Evolutionary conservation across 2,888 invertebrate genomes (phyloP).

Genomic region (Cantharis nigra): DNA sequence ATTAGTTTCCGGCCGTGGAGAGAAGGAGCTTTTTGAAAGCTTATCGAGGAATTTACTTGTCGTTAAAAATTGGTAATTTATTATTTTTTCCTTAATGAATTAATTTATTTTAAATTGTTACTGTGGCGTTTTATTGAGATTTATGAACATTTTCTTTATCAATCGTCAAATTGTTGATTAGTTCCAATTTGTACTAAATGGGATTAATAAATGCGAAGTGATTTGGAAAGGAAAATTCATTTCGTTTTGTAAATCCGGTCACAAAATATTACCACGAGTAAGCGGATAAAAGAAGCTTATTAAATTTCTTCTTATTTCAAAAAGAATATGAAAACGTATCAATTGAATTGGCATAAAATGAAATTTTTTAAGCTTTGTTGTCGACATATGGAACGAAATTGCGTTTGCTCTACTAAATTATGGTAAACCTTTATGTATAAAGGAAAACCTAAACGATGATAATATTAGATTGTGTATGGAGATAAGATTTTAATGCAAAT

Average conservation of each 20-base stretch:
- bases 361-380: background rate
- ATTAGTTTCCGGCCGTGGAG: background rate
- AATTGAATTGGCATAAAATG: background rate
- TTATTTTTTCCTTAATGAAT: background rate
- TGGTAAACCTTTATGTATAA: background rate
- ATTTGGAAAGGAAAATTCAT: background rate
- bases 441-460: background rate
- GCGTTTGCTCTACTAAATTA: background rate
- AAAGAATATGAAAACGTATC: background rate
- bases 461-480: background rate
- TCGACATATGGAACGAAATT: background rate
- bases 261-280: background rate
- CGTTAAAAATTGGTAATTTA: background rate
- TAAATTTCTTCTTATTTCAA: background rate
- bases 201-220: background rate
- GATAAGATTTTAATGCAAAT: conserved; percentile 4
- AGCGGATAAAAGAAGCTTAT: background rate
- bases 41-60: background rate
- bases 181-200: background rate
- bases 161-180: background rate
- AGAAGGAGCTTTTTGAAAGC: background rate
- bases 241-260: background rate
- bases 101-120: background rate
- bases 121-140: background rate
- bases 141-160: background rate